Evolutionary conservation across 2,888 invertebrate genomes (phyloP).

Genomic region (Apamea sordens): DNA sequence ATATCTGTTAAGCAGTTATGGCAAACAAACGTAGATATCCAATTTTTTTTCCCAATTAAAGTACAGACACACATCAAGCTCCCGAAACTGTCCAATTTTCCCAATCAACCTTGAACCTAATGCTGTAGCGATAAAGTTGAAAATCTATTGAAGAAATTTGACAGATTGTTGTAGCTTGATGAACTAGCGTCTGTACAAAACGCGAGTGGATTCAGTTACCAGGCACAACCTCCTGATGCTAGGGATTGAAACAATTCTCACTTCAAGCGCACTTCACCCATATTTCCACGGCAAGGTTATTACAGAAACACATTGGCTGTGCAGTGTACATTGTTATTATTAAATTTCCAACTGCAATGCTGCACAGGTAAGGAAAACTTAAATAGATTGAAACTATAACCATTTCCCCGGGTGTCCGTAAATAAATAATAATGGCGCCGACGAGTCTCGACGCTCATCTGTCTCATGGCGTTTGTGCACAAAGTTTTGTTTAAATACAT

Average conservation of each 20-base stretch:
- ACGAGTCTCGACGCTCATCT: slow-evolving; percentile 51
- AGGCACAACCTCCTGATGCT: background rate
- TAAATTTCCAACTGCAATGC: background rate
- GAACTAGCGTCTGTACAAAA: background rate
- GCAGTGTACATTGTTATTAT: background rate
- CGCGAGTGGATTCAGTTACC: background rate
- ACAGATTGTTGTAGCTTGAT: too few species aligned
- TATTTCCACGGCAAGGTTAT: background rate
- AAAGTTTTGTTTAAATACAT: slow-evolving; percentile 57
- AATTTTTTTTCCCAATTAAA: background rate
- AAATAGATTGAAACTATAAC: slow-evolving; percentile 15
- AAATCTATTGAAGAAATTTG: too few species aligned
- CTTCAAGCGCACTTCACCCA: background rate
- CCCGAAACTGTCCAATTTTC: too few species aligned
- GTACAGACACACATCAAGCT: too few species aligned
- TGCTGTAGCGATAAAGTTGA: too few species aligned
- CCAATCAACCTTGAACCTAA: too few species aligned
- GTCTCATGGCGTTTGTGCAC: slow-evolving; percentile 30
- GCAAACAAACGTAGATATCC: background rate
- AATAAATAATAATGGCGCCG: slow-evolving; percentile 57
- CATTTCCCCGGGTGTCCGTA: background rate
- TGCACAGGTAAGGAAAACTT: slow-evolving; percentile 20
- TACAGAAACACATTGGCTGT: background rate
- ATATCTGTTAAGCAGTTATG: too few species aligned
- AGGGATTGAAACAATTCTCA: background rate